Evolutionary conservation across 2,113 vertebrate genomes (phyloP), one percentile per base, ranked within the genome.

Genomic region (Himantopus leucocephalus): DNA sequence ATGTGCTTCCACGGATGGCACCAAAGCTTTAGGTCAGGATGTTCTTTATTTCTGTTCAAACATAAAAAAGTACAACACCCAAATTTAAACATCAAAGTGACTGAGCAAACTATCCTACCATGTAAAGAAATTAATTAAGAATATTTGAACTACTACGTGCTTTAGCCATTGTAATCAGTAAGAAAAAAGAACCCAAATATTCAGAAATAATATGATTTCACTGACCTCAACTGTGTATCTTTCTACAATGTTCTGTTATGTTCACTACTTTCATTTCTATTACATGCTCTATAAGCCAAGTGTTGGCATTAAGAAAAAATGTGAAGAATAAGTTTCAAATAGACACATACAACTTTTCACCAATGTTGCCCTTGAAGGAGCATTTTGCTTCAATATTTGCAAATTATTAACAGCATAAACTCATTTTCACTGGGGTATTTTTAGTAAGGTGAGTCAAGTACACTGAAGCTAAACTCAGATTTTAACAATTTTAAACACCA

Each of bases 11-110:
- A 99, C 0, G 99, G 99, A 76, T 99, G 98, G 96, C 98, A 98
- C 99, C 99, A 99, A 80, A 99, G 98, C 96, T 99, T 98, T 85
- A 99, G 97, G 80, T 99, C 99, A 9, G 99, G 98, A 94, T 99
- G 99, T 11, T 99, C 98, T 56, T 98, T 98, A 43, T 98, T 98
- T 97, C 99, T 99, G 97, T 93, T 85, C 53, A 77, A 84, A 96
- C 17, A 85, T 17, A 50, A 89, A 94, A 45, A 91, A 34, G 22
- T 8, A 87, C 78, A 91, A 15, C 24, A 75, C 2, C 5, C 23
- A 26, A 47, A 37, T 55, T 56, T 62, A 76, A 93, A 86, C 3
- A 9, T 41, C 26, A 4, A 52, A 60, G 37, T 34, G 29, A 45
- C 26, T 34, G 39, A 60, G 37, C 9, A 95, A 79, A 63, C 21